phyloP scores from a whole-genome alignment of 2,888 invertebrate genomes.

The Actias luna region DNA sequence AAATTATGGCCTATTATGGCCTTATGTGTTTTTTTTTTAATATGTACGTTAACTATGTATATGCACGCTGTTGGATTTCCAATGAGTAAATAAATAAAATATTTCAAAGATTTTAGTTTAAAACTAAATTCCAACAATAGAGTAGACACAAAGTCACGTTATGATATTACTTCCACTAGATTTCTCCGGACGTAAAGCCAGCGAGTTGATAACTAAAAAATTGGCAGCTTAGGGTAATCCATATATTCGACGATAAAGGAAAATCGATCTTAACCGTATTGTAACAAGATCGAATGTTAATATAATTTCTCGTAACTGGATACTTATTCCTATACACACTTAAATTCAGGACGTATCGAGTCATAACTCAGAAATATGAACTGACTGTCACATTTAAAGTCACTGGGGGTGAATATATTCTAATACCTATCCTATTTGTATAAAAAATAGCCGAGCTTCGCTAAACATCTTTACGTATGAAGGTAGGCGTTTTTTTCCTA shows the following conservation, averaged over 20 bases:
- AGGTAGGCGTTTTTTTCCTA: too few species aligned
- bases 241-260: neutral
- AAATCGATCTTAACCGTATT: neutral
- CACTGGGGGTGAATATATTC: slow-evolving; percentile 4
- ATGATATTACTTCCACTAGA: slow-evolving; percentile 10
- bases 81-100: too few species aligned
- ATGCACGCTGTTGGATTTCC: too few species aligned
- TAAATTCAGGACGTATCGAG: slow-evolving; percentile 1
- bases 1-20: too few species aligned
- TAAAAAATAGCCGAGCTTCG: neutral
- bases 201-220: slow-evolving; percentile 16
- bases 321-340: neutral
- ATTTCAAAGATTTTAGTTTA: too few species aligned
- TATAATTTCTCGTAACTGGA: neutral
- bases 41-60: too few species aligned
- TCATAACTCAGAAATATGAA: slow-evolving; percentile 9
- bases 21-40: too few species aligned
- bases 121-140: too few species aligned
- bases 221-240: slow-evolving; percentile 17
- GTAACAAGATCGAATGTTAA: neutral
- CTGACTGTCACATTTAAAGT: slow-evolving; percentile 8
- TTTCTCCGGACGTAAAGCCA: neutral
- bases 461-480: too few species aligned
- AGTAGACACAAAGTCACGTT: neutral
- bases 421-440: neutral